Evolutionary conservation across 2,113 vertebrate species (phyloP), one percentile per base, ranked within the genome.

Genomic region (Phycodurus eques): DNA sequence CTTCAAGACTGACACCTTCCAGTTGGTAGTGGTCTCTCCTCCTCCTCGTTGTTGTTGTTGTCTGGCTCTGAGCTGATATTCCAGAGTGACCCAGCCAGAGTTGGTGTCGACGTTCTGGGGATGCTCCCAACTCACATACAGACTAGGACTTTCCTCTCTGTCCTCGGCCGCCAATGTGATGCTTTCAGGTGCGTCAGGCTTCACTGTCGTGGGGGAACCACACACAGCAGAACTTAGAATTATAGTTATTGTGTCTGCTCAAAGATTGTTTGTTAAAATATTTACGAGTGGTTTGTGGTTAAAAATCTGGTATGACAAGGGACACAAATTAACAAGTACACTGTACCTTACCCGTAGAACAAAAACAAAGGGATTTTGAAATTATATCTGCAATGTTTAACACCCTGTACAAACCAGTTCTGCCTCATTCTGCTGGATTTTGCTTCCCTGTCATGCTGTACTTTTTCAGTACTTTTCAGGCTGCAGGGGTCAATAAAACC

Each of bases 31-130:
- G 68, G 27, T 27, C 27, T 27, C 27, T 27, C 86, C 86, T 53
- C 51, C 19, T 20, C 6, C 51, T 53, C 1, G 51, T 51, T 92
- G 87, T 0, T 89, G 79, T 46, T 92, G 87, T 0, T 89, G 78
- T 82, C 93, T 94, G 61, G 95, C 61, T 67, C 91, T 88, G 31
- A 98, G 80, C 85, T 96, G 89, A 46, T 97, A 97, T 62, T 87
- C 90, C 51, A 95, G 81, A 0, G 90, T 88, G 67, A 91, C 82
- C 92, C 94, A 95, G 61, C 94, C 94, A 4, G 91, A 93, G 65
- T 53, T 89, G 57, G 82, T 62, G 64, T 93, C 92, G 1, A 72
- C 79, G 70, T 89, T 76, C 0, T 12, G 64, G 0, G 95, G 95
- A 67, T 86, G 92, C 62, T 84, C 75, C 96, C 96, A 98, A 59